These are phyloP conservation scores for Rana temporaria DNA, from an alignment of 2,113 vertebrate genomes.

Conservation along the genomic window DNA sequence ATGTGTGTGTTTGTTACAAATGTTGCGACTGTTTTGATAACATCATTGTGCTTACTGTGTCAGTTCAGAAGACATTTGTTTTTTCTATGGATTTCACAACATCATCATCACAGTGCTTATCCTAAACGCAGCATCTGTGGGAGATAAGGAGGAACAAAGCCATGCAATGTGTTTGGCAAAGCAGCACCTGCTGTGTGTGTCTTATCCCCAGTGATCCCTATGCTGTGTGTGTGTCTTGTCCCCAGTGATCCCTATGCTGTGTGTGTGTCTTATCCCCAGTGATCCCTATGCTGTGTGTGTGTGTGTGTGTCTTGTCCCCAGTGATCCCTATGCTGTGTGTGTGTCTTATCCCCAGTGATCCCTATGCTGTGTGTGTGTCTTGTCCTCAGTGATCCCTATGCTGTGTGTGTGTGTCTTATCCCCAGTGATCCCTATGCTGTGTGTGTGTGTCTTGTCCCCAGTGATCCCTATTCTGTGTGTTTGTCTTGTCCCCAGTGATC, in stretches of 20 bases:
- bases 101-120: not conserved
- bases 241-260: not conserved
- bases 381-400: not conserved
- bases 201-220: conserved; percentile 41
- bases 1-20: too few relatives aligned
- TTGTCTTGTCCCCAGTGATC: not conserved
- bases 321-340: not conserved
- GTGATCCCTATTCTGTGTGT: not conserved
- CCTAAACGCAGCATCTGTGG: not conserved
- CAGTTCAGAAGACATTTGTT: too few relatives aligned
- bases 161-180: not conserved
- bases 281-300: not conserved
- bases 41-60: too few relatives aligned
- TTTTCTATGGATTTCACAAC: too few relatives aligned
- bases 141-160: conserved; percentile 5
- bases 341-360: conserved; percentile 2
- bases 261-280: not conserved
- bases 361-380: not conserved
- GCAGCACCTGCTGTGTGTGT: conserved; percentile 12
- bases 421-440: not conserved
- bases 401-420: not conserved
- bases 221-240: not conserved
- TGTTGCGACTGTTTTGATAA: too few relatives aligned
- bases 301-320: not conserved
- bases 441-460: not conserved